A percentile compares a stretch with the other conserved stretches of the same genome.
Conservation (phyloP, 2,888 invertebrate species). For the Drosophila robusta region DNA sequence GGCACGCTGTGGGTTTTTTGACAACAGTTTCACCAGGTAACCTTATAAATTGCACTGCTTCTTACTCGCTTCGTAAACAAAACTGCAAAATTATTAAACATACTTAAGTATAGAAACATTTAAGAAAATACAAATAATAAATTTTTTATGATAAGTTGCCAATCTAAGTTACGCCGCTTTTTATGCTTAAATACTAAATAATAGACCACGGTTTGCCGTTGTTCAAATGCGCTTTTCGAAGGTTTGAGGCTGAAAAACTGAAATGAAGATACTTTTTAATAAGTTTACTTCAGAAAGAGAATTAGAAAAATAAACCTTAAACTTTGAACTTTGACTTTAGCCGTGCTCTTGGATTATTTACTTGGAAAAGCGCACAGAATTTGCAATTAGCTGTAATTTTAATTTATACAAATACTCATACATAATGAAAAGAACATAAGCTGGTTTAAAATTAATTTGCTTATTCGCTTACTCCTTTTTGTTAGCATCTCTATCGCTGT, state of each 20-base stretch:
- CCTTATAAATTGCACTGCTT: constrained; percentile 88
- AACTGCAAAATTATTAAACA: constrained; percentile 46
- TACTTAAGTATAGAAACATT: constrained; percentile 31
- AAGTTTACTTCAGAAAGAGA: too few relatives aligned
- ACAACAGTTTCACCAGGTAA: constrained; percentile 87
- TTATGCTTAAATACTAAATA: constrained; percentile 5
- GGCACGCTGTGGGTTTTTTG: constrained; percentile 89
- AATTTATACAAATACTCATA: constrained; percentile 54
- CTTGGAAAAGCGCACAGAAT: constrained; percentile 45
- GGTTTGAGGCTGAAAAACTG: neutral
- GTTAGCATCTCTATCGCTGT: constrained; percentile 47
- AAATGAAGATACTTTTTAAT: too few relatives aligned
- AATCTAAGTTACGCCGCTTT: constrained; percentile 47
- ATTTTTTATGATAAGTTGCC: constrained; percentile 52
- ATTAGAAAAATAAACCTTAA: too few relatives aligned
- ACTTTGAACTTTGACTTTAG: too few relatives aligned
- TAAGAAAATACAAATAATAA: constrained; percentile 9
- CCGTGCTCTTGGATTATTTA: neutral
- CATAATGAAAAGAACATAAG: constrained; percentile 57
- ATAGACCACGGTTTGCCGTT: constrained; percentile 24
- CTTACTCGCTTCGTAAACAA: constrained; percentile 76
- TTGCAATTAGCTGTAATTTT: constrained; percentile 52
- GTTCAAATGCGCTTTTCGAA: constrained; percentile 20
- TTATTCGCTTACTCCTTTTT: constrained; percentile 53
- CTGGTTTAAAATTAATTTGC: constrained; percentile 67